Evolutionary conservation across 1,140 invertebrate species (phyloP), one percentile per base, ranked within the genome.

Genomic region (Zophobas atratus): DNA sequence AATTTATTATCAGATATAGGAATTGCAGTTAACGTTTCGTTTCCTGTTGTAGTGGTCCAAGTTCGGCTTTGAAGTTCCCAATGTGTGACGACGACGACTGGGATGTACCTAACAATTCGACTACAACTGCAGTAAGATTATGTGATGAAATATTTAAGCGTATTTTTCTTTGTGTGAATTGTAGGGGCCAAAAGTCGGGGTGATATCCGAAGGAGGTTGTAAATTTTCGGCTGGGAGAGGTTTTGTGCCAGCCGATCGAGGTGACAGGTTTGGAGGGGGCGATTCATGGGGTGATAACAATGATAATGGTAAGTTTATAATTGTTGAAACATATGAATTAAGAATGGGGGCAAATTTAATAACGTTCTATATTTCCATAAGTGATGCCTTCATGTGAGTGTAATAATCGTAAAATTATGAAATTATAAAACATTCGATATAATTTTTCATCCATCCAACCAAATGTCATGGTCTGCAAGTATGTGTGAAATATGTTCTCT

Each of bases 171-270:
- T 43, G 41, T 32, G 1, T 3, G n/a, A 43, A 8, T 53, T 2
- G 32, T 36, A 73, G 71, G 39, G 56, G 32, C 55, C 33, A 36
- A 57, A 34, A n/a, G 48, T 55, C 33, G 81, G 80, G 6, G 36
- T 81, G 4, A 49, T 63, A 6, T 78, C 77, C 1, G 82, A 82
- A 43, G 82, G 82, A 34, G 82, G 82, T n/a, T 80, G 56, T 39
- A 81, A 79, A 41, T 83, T 83, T 70, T 48, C 79, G 8, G 72
- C 79, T n/a, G 82, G 82, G n/a, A 39, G 82, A 46, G 82, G 82
- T 43, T 83, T 80, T 70, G 79, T 81, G 71, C 73, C 81, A n/a
- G 76, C 76, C 20, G 43, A 76, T 6, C 43, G 51, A 2, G 60
- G 70, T 70, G 51, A 55, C n/a, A 55, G 72, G 0, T 56, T 5